These are phyloP conservation scores for Cichlasoma orientale DNA, from an alignment of 2,797 vertebrate species.

Conservation along the genomic window DNA sequence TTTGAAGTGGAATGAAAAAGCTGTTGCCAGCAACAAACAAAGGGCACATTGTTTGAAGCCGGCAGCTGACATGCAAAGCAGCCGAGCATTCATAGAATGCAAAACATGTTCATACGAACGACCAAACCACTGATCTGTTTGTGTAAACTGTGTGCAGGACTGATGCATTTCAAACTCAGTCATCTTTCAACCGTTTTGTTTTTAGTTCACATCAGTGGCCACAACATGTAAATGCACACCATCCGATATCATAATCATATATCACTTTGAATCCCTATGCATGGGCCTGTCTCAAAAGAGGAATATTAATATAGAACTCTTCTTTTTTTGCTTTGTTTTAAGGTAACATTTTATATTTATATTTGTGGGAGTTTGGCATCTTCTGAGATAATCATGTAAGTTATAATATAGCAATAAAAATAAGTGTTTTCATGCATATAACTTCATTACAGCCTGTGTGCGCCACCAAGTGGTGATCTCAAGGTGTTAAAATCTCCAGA, in stretches of 20 bases:
- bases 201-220: background rate
- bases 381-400: background rate
- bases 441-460: background rate
- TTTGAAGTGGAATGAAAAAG: constrained; percentile 76
- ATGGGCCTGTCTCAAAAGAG: background rate
- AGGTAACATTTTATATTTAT: background rate
- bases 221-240: background rate
- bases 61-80: constrained; percentile 73
- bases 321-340: background rate
- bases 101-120: constrained; percentile 69
- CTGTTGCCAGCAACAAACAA: constrained; percentile 78
- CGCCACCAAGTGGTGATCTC: constrained; percentile 61
- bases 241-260: background rate
- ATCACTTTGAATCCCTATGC: background rate
- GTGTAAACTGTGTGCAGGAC: constrained; percentile 52
- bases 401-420: constrained; percentile 4
- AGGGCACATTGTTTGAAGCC: constrained; percentile 70
- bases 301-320: background rate
- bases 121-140: constrained; percentile 52
- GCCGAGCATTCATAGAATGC: constrained; percentile 74
- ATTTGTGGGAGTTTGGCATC: background rate
- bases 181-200: constrained; percentile 19
- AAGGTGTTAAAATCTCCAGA: background rate
- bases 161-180: constrained; percentile 33
- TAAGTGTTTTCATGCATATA: background rate